Evolutionary conservation across 2,113 vertebrate species (phyloP).

Genomic region (Platycercus adscitus): DNA sequence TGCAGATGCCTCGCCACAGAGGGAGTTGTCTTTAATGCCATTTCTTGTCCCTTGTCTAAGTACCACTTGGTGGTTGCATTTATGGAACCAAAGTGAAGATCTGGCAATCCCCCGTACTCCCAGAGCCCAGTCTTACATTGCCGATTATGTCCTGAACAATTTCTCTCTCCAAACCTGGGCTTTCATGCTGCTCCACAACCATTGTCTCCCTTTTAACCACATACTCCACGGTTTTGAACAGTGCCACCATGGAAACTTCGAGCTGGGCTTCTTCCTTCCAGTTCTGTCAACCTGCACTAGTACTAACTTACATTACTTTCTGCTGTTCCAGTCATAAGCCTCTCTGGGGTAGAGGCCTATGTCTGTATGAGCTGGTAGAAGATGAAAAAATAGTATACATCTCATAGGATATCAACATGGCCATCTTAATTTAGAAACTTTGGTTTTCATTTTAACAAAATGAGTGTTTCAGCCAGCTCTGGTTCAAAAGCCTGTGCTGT

Average conservation of each 20-base stretch:
- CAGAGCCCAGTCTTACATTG: background rate
- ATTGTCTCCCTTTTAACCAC: background rate
- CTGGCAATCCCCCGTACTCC: fast-evolving
- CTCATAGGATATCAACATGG: background rate
- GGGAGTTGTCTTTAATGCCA: background rate
- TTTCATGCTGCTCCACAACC: background rate
- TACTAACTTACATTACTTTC: background rate
- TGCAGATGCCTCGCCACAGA: background rate
- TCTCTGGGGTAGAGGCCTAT: fast-evolving
- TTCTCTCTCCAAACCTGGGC: background rate
- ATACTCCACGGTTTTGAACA: background rate
- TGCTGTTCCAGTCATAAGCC: background rate
- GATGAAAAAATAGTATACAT: background rate
- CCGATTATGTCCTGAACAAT: background rate
- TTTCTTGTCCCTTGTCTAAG: background rate
- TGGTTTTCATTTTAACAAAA: background rate
- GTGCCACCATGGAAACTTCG: background rate
- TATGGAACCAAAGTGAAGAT: background rate
- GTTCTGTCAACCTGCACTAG: background rate
- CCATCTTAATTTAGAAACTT: background rate
- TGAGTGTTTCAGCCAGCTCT: background rate
- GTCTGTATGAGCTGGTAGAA: background rate
- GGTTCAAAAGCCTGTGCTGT: background rate
- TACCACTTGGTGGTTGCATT: background rate
- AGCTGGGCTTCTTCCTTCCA: background rate